Conservation (phyloP, 2,888 invertebrate species). For the Patella pellucida region DNA sequence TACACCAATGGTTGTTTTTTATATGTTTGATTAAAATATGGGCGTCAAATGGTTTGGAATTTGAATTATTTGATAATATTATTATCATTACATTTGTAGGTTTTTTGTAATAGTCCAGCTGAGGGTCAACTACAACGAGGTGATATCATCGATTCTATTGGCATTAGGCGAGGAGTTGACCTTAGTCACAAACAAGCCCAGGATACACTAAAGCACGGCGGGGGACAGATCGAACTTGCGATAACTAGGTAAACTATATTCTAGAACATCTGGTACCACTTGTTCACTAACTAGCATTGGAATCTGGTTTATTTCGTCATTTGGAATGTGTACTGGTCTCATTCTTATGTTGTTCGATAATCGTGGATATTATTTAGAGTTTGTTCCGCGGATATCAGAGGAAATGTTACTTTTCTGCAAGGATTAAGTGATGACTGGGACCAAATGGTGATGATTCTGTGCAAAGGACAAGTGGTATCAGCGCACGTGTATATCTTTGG, state of each 20-base stretch:
- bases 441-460: too few species aligned
- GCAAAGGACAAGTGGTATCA: too few species aligned
- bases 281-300: too few species aligned
- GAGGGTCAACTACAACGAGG: slow-evolving; percentile 88
- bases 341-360: too few species aligned
- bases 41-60: neutral
- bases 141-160: slow-evolving; percentile 91
- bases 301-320: too few species aligned
- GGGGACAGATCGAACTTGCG: slow-evolving; percentile 65
- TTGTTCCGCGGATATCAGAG: too few species aligned
- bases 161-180: slow-evolving; percentile 88
- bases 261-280: too few species aligned
- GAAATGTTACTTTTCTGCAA: too few species aligned
- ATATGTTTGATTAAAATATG: neutral
- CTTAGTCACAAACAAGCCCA: slow-evolving; percentile 93
- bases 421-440: too few species aligned
- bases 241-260: slow-evolving; percentile 59
- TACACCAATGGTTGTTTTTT: neutral
- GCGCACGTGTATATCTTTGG: too few species aligned
- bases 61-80: neutral
- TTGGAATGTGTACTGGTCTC: too few species aligned
- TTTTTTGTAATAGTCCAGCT: slow-evolving; percentile 87
- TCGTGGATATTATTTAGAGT: too few species aligned
- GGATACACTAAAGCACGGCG: slow-evolving; percentile 73
- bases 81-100: slow-evolving; percentile 76